These are phyloP conservation scores for Muscicapa adusta DNA, from an alignment of 2,113 vertebrate genomes.

Conservation along the genomic window DNA sequence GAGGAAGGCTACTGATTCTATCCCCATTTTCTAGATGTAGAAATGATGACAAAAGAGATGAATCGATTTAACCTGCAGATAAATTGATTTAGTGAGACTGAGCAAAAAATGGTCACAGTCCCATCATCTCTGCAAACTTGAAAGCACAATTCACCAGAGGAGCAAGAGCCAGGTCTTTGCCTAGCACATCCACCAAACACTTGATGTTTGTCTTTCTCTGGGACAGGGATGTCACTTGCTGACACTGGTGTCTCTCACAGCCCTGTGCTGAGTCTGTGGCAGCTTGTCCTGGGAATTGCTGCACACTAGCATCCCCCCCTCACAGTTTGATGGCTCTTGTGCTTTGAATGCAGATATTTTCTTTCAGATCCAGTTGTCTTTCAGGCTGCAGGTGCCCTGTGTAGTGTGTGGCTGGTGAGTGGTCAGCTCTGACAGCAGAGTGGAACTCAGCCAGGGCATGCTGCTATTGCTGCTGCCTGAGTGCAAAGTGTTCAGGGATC, in stretches of 20 bases:
- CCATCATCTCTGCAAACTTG: background rate
- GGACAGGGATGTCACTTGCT: background rate
- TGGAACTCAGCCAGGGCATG: background rate
- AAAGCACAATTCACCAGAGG: background rate
- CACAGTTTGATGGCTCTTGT: background rate
- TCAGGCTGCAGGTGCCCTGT: background rate
- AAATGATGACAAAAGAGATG: background rate
- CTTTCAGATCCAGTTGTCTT: background rate
- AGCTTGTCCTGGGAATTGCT: background rate
- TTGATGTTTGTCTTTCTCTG: background rate
- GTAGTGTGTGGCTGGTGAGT: background rate
- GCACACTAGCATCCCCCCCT: background rate
- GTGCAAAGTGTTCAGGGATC: background rate
- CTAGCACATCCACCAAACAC: accelerated
- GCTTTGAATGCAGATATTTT: background rate
- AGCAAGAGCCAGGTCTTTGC: background rate
- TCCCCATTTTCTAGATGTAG: background rate
- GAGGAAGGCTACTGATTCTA: background rate
- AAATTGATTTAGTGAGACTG: background rate
- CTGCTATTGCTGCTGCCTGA: background rate
- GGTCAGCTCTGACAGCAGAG: background rate
- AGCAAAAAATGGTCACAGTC: background rate
- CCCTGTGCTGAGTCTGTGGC: background rate
- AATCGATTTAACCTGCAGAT: background rate
- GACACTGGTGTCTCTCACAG: background rate